Evolutionary conservation across 2,113 vertebrate species (phyloP).

Genomic region (Glareola pratincola): DNA sequence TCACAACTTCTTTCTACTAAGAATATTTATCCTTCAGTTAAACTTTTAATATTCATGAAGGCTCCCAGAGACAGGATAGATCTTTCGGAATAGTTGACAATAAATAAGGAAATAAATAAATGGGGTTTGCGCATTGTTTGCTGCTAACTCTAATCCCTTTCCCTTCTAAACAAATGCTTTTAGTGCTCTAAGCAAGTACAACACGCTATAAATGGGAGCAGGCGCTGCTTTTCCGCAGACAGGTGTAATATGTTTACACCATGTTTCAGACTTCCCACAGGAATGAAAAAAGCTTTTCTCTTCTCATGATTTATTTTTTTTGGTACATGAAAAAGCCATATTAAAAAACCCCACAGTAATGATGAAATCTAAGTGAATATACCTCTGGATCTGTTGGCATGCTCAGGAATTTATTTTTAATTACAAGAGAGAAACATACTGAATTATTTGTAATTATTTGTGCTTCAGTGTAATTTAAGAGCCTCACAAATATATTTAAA

Average conservation of each 20-base stretch:
- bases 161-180: background rate
- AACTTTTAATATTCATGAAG: constrained; percentile 34
- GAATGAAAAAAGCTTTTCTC: background rate
- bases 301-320: background rate
- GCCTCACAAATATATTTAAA: background rate
- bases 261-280: background rate
- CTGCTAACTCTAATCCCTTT: background rate
- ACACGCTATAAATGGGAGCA: background rate
- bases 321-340: background rate
- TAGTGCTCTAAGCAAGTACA: background rate
- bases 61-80: background rate
- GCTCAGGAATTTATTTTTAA: background rate
- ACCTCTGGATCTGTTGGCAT: background rate
- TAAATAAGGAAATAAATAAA: constrained; percentile 53
- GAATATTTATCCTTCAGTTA: constrained; percentile 12
- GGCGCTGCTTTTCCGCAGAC: background rate
- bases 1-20: background rate
- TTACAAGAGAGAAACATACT: background rate
- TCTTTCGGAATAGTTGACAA: background rate
- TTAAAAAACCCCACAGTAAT: background rate
- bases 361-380: background rate
- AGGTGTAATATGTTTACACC: background rate
- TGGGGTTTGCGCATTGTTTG: background rate
- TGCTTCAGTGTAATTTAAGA: background rate
- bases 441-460: background rate